A percentile compares a stretch with the other conserved stretches of the same genome.
Conservation (phyloP, 23 tunicate genomes). For the Styela plicata region DNA sequence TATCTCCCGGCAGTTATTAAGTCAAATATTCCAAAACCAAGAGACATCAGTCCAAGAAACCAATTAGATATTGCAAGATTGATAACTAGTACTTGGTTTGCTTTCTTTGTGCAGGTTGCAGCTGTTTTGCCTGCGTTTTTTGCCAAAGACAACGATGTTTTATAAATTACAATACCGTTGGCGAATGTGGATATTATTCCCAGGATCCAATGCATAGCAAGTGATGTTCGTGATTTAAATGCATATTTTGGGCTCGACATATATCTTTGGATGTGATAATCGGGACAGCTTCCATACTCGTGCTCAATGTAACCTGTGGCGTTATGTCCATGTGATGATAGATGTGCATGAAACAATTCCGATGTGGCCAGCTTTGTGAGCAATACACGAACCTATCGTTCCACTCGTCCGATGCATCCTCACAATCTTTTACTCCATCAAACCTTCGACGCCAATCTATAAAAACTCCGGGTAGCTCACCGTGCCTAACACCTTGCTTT, state of each 20-base stretch:
- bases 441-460: constrained; percentile 8
- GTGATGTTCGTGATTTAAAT: neutral
- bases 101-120: too few species aligned
- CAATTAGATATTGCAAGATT: neutral
- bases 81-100: neutral
- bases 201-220: neutral
- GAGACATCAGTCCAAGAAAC: neutral
- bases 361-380: constrained; percentile 9
- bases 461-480: too few species aligned
- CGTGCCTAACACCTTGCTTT: neutral
- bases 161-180: too few species aligned
- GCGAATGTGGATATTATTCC: constrained; percentile 6
- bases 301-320: neutral
- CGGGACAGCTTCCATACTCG: neutral
- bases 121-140: too few species aligned
- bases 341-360: neutral
- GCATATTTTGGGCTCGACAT: too few species aligned
- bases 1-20: neutral
- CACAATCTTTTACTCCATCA: constrained; percentile 9
- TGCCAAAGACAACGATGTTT: too few species aligned
- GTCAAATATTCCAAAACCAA: neutral
- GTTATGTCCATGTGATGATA: constrained; percentile 1
- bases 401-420: constrained; percentile 16
- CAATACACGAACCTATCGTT: neutral
- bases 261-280: constrained; percentile 7